Evolutionary conservation across 2,888 invertebrate species (phyloP).

Genomic region (Gasteruption jaculator): DNA sequence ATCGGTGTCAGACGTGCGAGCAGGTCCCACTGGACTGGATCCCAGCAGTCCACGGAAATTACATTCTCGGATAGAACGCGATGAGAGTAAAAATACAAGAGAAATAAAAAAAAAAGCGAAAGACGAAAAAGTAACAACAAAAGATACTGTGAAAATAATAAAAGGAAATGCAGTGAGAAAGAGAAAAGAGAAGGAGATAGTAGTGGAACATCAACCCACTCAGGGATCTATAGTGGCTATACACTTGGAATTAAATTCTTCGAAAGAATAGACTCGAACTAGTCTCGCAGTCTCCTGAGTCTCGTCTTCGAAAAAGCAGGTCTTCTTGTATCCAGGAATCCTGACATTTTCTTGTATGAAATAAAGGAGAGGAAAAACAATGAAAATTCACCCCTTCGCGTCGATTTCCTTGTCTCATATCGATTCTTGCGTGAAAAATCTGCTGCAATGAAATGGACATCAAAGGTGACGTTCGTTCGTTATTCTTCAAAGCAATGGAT

Average conservation of each 20-base stretch:
- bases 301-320: no score
- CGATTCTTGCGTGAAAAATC: no score
- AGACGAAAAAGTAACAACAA: slow-evolving; percentile 9
- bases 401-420: no score
- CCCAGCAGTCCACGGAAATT: slow-evolving; percentile 36
- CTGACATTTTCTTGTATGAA: no score
- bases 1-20: slow-evolving; percentile 41
- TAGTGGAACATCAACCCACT: background rate
- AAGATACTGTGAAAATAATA: slow-evolving; percentile 10
- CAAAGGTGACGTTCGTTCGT: no score
- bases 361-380: no score
- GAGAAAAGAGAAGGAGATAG: background rate
- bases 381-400: no score
- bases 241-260: slow-evolving; percentile 35
- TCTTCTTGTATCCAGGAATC: no score
- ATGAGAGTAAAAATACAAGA: slow-evolving; percentile 11
- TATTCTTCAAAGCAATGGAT: no score
- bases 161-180: background rate
- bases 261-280: slow-evolving; percentile 28
- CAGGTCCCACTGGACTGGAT: slow-evolving; percentile 31
- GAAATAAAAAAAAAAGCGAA: slow-evolving; percentile 9
- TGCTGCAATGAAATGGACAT: no score
- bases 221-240: slow-evolving; percentile 11
- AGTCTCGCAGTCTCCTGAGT: no score
- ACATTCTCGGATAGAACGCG: slow-evolving; percentile 36